Base-by-base conservation (phyloP, 2,888 invertebrate species). In the Vanessa cardui region DNA sequence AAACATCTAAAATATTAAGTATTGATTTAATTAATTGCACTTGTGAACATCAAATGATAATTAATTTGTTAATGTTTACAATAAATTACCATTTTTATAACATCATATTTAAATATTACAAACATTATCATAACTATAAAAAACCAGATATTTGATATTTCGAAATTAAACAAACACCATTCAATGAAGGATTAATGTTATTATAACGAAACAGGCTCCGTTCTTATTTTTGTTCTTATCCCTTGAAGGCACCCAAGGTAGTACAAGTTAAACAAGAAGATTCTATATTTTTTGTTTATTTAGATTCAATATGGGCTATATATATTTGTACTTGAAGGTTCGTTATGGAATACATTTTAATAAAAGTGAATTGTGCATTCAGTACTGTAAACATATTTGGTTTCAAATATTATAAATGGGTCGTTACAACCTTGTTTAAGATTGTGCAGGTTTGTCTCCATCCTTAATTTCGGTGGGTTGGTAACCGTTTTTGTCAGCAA, bases 401-500 rank as follows among this genome's bases (percentile, higher is more conserved):
- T 77, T 69, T 26, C 47, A 26, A 74, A 74, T 39, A 26, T 26
- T 50, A 7, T 31, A 16, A 16, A 39, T 15, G 12, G 20, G 7
- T 15, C 7, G 8, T 60, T 46, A 12, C 12, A 20, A 0, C 45
- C 39, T 44, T 21, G 7, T 39, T 39, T 72, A 77, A 7, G 75
- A 65, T 65, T 74, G 73, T 5, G 74, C 71, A 18, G 73, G 64
- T 63, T 69, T 76, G 21, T 76, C 80, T 15, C 80, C 77, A 1
- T 75, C 79, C 44, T 82, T 84, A 39, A 86, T 84, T 71, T 92
- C 90, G 1, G 82, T 83, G 45, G 94, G 93, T 71, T 93, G 93
- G 89, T 94, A 95, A 54, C 95, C 95, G 73, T 94, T 94, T 82
- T 95, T 94, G 79, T 95, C 94, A 47, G 94, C 94, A 12, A 94